phyloP scores from a whole-genome alignment of 2,797 vertebrate genomes.

The Spea hammondii region DNA sequence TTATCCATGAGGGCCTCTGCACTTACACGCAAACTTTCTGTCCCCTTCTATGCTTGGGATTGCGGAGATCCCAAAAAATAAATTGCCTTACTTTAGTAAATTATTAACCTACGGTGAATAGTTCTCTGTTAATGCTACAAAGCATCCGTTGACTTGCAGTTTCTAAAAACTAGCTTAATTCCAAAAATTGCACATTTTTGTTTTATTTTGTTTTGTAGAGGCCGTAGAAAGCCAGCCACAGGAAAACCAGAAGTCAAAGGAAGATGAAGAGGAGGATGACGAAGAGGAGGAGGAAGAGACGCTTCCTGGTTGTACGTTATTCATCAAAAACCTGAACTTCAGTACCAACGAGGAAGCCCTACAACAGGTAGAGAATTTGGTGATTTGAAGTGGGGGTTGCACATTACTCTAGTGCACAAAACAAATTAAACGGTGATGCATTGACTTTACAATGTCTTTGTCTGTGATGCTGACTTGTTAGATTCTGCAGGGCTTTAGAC shows the following conservation, averaged over 20 bases:
- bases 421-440: not conserved
- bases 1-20: conserved; percentile 30
- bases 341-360: conserved; percentile 82
- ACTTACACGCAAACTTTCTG: no score
- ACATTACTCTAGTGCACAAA: no score
- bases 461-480: no score
- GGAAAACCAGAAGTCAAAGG: conserved; percentile 21
- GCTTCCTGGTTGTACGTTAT: conserved; percentile 85
- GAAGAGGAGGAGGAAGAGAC: conserved; percentile 76
- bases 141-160: no score
- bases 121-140: no score
- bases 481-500: no score
- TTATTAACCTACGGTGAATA: no score
- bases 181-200: not conserved
- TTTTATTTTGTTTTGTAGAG: not conserved
- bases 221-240: conserved; percentile 12
- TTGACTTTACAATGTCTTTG: not conserved
- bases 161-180: no score
- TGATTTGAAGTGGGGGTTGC: no score
- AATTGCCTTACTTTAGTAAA: no score
- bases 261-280: conserved; percentile 60
- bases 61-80: no score
- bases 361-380: conserved; percentile 67
- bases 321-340: conserved; percentile 94
- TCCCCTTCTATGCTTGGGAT: no score